phyloP scores from a whole-genome alignment of 53 echinoderm and acorn worm species.

The Crossaster papposus region DNA sequence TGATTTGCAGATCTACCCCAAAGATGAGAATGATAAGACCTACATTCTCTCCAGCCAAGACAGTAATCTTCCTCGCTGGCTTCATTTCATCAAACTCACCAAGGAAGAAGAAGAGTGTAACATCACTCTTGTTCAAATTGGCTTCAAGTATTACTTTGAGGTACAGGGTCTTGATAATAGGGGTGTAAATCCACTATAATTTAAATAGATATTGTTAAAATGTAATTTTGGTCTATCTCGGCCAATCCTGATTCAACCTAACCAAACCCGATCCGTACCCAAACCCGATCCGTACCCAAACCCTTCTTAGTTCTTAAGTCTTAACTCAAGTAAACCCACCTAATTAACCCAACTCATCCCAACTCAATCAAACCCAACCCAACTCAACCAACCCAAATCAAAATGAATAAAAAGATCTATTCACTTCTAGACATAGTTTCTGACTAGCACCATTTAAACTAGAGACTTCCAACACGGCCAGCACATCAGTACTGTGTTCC shows the following conservation, averaged over 20 bases:
- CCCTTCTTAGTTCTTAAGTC: no score
- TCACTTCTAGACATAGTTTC: no score
- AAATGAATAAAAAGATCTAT: not conserved
- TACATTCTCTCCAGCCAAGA: slow-evolving; percentile 53
- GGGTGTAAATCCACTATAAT: no score
- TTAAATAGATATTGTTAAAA: no score
- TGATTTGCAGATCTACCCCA: slow-evolving; percentile 29
- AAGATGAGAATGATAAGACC: slow-evolving; percentile 30
- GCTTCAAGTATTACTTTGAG: slow-evolving; percentile 86
- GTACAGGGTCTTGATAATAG: slow-evolving; percentile 31
- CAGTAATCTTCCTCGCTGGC: slow-evolving; percentile 68
- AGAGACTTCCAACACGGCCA: no score
- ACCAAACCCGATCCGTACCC: no score
- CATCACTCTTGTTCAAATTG: slow-evolving; percentile 77
- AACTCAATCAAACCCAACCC: not conserved
- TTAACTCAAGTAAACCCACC: not conserved
- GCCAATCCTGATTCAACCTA: not conserved
- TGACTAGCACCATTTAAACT: no score
- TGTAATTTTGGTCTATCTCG: no score
- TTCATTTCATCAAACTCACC: slow-evolving; percentile 84
- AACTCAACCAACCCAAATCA: not conserved
- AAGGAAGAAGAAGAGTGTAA: slow-evolving; percentile 65
- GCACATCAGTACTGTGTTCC: no score
- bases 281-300: no score
- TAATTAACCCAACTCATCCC: not conserved